These are phyloP conservation scores for Rhabditoides inermis DNA, from an alignment of 2,888 invertebrate species.

Conservation along the genomic window DNA sequence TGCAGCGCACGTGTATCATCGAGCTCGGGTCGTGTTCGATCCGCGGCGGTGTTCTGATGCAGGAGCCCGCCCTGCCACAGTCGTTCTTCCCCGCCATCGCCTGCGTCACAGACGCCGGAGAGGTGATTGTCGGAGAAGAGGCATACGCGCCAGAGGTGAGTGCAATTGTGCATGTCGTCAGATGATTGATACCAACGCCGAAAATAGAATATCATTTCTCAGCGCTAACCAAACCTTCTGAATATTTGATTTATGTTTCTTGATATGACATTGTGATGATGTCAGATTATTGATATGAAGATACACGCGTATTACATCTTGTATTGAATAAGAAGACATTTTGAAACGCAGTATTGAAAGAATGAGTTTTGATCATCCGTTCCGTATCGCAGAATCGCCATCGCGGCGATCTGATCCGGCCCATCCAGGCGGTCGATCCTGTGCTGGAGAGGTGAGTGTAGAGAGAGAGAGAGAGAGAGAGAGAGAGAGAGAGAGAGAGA, in stretches of 20 bases:
- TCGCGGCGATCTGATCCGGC: conserved; percentile 52
- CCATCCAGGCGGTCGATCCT: conserved; percentile 56
- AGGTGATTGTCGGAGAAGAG: conserved; percentile 39
- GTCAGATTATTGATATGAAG: too few relatives aligned
- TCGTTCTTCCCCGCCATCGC: conserved; percentile 59
- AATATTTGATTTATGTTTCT: too few relatives aligned
- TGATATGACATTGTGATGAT: too few relatives aligned
- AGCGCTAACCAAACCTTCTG: too few relatives aligned
- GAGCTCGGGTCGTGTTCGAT: conserved; percentile 61
- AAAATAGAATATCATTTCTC: too few relatives aligned
- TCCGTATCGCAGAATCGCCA: conserved; percentile 51
- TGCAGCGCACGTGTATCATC: conserved; percentile 58
- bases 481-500: too few relatives aligned
- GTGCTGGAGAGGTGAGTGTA: conserved; percentile 54
- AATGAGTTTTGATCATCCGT: too few relatives aligned
- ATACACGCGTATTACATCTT: too few relatives aligned
- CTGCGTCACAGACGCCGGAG: conserved; percentile 29
- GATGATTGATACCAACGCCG: conserved; percentile 51
- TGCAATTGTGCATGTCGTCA: background rate
- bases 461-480: too few relatives aligned
- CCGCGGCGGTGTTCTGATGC: conserved; percentile 58
- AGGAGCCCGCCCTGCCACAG: conserved; percentile 57
- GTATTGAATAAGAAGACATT: too few relatives aligned
- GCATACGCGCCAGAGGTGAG: conserved; percentile 35
- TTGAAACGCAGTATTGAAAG: too few relatives aligned